phyloP scores from a whole-genome alignment of 1,140 invertebrate genomes.

The Drosophila bipectinata region DNA sequence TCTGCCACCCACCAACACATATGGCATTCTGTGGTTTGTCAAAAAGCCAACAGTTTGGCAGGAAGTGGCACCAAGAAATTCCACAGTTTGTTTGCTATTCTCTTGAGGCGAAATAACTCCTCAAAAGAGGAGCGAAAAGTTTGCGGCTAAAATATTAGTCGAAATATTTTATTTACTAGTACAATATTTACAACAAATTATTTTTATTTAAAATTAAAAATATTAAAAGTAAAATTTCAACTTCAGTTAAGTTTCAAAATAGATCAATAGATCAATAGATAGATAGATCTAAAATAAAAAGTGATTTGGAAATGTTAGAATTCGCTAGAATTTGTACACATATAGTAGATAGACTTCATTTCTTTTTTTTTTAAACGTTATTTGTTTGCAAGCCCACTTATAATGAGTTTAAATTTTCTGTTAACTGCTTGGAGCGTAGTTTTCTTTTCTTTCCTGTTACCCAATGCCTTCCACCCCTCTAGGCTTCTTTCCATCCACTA shows the following conservation, averaged over 20 bases:
- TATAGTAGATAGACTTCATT: background rate
- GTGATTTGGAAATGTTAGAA: too few relatives aligned
- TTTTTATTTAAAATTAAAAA: too few relatives aligned
- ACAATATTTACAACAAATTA: too few relatives aligned
- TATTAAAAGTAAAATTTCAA: too few relatives aligned
- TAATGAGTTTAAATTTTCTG: constrained; percentile 55
- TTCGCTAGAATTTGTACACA: too few relatives aligned
- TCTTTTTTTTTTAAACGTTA: background rate
- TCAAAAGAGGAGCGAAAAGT: background rate
- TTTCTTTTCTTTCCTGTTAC: constrained; percentile 10
- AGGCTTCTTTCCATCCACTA: background rate
- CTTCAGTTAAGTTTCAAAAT: too few relatives aligned
- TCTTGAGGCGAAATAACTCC: constrained; percentile 4
- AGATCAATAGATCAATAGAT: too few relatives aligned
- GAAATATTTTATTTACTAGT: background rate
- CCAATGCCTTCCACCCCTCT: constrained; percentile 4
- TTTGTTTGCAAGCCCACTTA: constrained; percentile 13
- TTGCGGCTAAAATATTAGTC: too few relatives aligned
- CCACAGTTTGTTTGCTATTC: constrained; percentile 60
- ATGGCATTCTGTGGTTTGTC: constrained; percentile 53
- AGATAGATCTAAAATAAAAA: too few relatives aligned
- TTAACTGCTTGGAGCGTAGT: constrained; percentile 39
- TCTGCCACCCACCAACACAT: constrained; percentile 14
- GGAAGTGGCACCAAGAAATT: constrained; percentile 66
- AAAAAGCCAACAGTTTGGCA: constrained; percentile 77